Evolutionary conservation across 2,888 invertebrate genomes (phyloP).

Genomic region (Carpatolechia fugitivella): DNA sequence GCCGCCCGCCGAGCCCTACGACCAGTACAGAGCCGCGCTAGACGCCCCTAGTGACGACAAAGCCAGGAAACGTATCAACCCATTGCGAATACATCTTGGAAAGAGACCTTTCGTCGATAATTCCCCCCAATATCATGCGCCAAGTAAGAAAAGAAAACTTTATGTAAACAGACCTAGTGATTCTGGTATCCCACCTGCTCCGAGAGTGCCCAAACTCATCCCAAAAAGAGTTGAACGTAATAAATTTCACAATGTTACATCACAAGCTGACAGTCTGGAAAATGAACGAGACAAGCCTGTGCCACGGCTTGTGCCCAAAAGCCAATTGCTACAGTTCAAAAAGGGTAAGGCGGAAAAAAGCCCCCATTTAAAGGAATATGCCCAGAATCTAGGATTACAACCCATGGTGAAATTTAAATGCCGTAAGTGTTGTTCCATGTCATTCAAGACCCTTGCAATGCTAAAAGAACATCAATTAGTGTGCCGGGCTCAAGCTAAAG

Average conservation of each 20-base stretch:
- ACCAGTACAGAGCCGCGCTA: constrained; percentile 41
- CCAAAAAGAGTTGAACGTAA: constrained; percentile 55
- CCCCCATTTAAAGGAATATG: constrained; percentile 79
- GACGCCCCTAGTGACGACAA: constrained; percentile 56
- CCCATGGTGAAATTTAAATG: constrained; percentile 86
- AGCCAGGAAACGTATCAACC: constrained; percentile 65
- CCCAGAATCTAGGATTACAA: constrained; percentile 85
- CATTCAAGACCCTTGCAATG: constrained; percentile 82
- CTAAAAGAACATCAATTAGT: constrained; percentile 84
- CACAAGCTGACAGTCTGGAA: constrained; percentile 42
- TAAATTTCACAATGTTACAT: constrained; percentile 61
- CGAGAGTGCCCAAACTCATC: constrained; percentile 63
- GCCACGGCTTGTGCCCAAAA: constrained; percentile 71
- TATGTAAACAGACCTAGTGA: constrained; percentile 54
- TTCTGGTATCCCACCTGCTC: constrained; percentile 42
- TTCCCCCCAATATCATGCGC: constrained; percentile 54
- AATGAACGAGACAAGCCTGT: constrained; percentile 69
- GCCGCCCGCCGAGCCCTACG: constrained; percentile 40
- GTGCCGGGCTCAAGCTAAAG: constrained; percentile 76
- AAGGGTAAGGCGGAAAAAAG: constrained; percentile 68
- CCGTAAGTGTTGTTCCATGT: constrained; percentile 84
- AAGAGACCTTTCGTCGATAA: constrained; percentile 74
- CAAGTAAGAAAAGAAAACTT: constrained; percentile 59
- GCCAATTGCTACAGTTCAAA: constrained; percentile 66
- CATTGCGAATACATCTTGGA: constrained; percentile 68